Percentiles rank a stretch among this genome's conserved stretches.
Conservation (phyloP, 2,888 invertebrate genomes). For the Patella depressa region DNA sequence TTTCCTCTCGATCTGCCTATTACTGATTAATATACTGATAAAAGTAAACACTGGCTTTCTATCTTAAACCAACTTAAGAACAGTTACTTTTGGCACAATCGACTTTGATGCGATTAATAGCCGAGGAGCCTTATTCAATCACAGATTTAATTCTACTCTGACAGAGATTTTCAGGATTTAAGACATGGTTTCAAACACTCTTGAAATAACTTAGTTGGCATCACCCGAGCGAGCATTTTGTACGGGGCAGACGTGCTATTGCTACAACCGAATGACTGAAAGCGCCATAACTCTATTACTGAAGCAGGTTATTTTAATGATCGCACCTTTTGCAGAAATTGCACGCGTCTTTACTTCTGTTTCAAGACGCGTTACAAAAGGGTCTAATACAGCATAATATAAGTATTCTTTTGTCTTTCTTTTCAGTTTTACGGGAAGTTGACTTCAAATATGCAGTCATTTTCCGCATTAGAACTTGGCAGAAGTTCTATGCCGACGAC, state of each 20-base stretch:
- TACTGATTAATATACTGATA: conserved; percentile 40
- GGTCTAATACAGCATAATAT: neutral
- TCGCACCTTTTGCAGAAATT: too few relatives aligned
- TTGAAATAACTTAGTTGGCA: conserved; percentile 5
- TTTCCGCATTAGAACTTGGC: neutral
- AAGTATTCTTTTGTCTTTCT: neutral
- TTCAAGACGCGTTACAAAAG: too few relatives aligned
- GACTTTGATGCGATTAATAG: conserved; percentile 21
- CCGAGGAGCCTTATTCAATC: conserved; percentile 22
- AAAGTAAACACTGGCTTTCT: conserved; percentile 17
- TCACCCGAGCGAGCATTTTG: neutral
- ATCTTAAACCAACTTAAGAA: conserved; percentile 19
- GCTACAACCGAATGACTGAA: conserved; percentile 2
- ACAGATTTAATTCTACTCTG: conserved; percentile 24
- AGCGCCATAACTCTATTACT: conserved; percentile 1
- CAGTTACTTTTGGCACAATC: conserved; percentile 22
- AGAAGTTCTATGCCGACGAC: neutral
- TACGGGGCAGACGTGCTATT: conserved; percentile 4
- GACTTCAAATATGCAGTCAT: conserved; percentile 10
- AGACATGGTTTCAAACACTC: conserved; percentile 5
- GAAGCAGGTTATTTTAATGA: neutral
- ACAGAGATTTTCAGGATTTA: conserved; percentile 10
- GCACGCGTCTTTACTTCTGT: too few relatives aligned
- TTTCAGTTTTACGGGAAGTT: conserved; percentile 5
- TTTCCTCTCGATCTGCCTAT: conserved; percentile 28